Conservation (phyloP, 2,113 vertebrate genomes). For the Ciconia maguari region DNA sequence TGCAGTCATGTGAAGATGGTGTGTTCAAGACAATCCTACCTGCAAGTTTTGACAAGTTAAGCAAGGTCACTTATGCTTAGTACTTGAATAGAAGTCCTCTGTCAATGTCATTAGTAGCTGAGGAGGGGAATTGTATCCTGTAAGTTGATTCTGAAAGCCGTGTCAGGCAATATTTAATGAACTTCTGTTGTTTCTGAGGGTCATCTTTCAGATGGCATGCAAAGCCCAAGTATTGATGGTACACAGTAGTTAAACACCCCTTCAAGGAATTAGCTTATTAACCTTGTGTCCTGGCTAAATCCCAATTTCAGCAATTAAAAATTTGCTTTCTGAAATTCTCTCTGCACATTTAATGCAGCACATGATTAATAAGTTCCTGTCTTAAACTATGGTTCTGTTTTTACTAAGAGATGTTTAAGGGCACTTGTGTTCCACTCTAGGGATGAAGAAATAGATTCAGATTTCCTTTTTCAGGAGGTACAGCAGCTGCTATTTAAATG, state of each 20-base stretch:
- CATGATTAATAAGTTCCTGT: background rate
- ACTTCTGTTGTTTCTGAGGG: background rate
- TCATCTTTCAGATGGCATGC: background rate
- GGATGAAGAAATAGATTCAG: background rate
- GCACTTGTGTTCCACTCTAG: background rate
- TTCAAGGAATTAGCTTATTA: conserved; percentile 32
- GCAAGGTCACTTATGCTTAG: background rate
- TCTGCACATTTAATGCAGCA: background rate
- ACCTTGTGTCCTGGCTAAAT: background rate
- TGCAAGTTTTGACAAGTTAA: background rate
- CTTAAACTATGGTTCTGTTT: background rate
- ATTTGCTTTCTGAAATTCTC: background rate
- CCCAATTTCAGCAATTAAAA: background rate
- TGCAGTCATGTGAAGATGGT: too few species aligned
- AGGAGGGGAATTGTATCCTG: background rate
- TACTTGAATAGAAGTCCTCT: background rate
- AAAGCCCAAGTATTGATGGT: background rate
- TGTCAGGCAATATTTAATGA: background rate
- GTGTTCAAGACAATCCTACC: background rate
- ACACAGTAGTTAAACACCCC: background rate
- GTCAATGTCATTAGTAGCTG: background rate
- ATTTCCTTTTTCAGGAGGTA: background rate
- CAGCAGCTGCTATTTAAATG: background rate
- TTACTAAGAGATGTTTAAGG: background rate
- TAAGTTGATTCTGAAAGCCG: background rate